phyloP scores from a whole-genome alignment of 2,888 invertebrate species.

The Heliconius ethilla region DNA sequence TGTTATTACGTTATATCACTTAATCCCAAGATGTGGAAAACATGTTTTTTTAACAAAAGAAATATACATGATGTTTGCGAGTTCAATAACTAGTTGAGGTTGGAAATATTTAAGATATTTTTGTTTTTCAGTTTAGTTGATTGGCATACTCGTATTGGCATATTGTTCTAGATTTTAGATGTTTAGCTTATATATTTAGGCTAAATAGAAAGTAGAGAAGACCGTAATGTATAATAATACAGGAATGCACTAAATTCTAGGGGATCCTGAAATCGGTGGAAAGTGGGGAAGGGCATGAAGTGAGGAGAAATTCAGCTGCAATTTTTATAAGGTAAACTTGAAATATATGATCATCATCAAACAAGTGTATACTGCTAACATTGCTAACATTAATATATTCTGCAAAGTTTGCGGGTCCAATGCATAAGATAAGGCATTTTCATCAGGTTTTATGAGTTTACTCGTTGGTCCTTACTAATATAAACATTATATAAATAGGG shows the following conservation, averaged over 20 bases:
- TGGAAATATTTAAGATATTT: not conserved
- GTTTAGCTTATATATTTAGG: not conserved
- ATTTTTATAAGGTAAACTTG: too few species aligned
- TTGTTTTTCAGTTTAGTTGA: not conserved
- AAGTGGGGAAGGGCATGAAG: too few species aligned
- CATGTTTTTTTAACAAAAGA: not conserved
- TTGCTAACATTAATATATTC: not conserved
- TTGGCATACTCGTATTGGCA: not conserved
- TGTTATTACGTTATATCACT: constrained; percentile 4
- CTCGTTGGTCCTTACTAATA: not conserved
- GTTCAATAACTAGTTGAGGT: not conserved
- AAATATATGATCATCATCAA: too few species aligned
- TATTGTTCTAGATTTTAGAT: not conserved
- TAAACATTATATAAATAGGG: not conserved
- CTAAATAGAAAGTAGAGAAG: too few species aligned
- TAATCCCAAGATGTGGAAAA: not conserved
- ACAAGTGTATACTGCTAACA: too few species aligned
- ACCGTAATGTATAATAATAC: too few species aligned
- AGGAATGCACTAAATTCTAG: too few species aligned
- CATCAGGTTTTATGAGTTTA: constrained; percentile 1
- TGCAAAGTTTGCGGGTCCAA: not conserved
- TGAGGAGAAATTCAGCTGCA: too few species aligned
- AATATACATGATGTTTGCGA: not conserved
- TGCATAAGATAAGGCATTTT: not conserved
- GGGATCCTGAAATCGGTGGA: too few species aligned